A percentile compares a stretch with the other conserved stretches of the same genome.
phyloP scores from a whole-genome alignment of 2,888 invertebrate genomes.

The Heteromyza rotundicornis region DNA sequence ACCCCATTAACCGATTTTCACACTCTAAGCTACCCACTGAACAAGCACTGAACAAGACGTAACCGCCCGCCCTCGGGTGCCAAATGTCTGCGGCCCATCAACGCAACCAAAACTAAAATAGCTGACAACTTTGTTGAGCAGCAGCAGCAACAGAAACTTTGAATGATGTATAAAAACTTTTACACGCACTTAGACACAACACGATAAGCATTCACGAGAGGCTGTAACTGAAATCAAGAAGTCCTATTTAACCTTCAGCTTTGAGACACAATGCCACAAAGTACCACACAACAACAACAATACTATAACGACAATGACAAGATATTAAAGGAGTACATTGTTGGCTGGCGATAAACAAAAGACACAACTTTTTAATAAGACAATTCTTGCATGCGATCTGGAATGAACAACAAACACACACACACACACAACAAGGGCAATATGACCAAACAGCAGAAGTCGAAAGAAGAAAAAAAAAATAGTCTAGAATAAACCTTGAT shows the following conservation, averaged over 20 bases:
- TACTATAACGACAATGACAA: constrained; percentile 26
- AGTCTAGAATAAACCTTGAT: constrained; percentile 4
- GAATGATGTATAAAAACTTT: constrained; percentile 20
- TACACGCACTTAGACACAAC: neutral
- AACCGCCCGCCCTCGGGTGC: neutral
- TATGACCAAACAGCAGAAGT: neutral
- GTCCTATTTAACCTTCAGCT: constrained; percentile 24
- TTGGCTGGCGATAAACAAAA: neutral
- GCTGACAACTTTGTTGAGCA: constrained; percentile 10
- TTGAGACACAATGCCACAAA: constrained; percentile 6
- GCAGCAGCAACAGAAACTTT: constrained; percentile 13
- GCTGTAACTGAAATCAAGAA: constrained; percentile 21
- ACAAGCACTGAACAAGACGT: neutral
- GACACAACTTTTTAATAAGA: neutral
- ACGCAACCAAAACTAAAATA: constrained; percentile 3
- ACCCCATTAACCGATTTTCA: constrained; percentile 6
- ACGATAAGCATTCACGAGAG: neutral
- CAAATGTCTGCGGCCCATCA: constrained; percentile 26
- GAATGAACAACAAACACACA: neutral
- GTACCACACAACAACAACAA: constrained; percentile 19
- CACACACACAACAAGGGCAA: neutral
- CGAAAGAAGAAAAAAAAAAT: neutral
- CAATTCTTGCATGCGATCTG: neutral
- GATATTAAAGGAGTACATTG: constrained; percentile 29
- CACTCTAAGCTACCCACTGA: constrained; percentile 2